phyloP scores from a whole-genome alignment of 2,113 vertebrate species.

The Psettodes erumei region DNA sequence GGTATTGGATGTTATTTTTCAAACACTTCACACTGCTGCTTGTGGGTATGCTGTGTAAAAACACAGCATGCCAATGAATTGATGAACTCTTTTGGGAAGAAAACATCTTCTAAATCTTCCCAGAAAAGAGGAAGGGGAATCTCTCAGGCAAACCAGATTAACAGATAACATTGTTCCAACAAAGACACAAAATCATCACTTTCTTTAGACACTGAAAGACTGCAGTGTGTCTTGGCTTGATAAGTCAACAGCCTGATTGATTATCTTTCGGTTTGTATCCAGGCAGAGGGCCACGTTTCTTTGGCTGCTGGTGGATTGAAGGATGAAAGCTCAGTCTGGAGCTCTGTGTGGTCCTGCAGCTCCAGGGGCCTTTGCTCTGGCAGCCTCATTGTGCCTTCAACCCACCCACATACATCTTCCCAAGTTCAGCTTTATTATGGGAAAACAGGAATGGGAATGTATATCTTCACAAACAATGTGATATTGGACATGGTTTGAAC shows the following conservation, averaged over 20 bases:
- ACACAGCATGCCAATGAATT: too few relatives aligned
- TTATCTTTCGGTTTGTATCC: constrained; percentile 60
- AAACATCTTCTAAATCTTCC: neutral
- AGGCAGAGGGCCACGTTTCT: constrained; percentile 59
- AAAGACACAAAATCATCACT: constrained; percentile 25
- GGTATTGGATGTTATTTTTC: constrained; percentile 10
- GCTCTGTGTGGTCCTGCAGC: constrained; percentile 46
- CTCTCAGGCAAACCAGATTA: neutral
- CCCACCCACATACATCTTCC: constrained; percentile 45
- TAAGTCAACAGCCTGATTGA: constrained; percentile 60
- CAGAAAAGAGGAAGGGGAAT: neutral
- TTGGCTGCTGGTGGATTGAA: constrained; percentile 64
- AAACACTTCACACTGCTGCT: neutral
- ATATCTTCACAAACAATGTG: neutral
- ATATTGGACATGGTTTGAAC: neutral
- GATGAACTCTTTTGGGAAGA: neutral
- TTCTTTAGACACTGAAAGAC: neutral
- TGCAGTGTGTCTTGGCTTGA: constrained; percentile 42
- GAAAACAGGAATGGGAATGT: neutral
- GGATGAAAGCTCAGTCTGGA: constrained; percentile 51
- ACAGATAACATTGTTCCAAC: neutral
- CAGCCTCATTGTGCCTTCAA: constrained; percentile 27
- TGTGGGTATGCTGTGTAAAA: neutral
- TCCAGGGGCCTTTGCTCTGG: constrained; percentile 4
- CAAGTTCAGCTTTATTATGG: constrained; percentile 14